Conservation (phyloP, 2,113 vertebrate species). For the Isurus oxyrinchus region DNA sequence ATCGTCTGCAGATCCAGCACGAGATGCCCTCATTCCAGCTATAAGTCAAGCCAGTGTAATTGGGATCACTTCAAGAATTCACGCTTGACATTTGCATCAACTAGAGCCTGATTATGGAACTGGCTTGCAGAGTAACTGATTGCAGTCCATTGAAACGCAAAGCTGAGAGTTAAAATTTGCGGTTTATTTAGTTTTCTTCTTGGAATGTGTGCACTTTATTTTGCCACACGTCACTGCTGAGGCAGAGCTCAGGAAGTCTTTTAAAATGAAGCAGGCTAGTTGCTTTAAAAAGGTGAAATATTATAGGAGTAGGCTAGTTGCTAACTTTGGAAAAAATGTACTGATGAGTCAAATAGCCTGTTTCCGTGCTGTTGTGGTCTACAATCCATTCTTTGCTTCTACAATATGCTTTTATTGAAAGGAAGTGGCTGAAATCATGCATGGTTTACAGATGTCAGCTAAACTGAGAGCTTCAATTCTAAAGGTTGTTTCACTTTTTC, state of each 20-base stretch:
- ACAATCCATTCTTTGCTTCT: background rate
- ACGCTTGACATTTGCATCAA: background rate
- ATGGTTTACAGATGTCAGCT: background rate
- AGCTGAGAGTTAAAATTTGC: background rate
- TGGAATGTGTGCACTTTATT: background rate
- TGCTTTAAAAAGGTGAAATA: background rate
- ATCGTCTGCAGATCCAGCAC: background rate
- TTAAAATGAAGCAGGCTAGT: background rate
- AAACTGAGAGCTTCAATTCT: background rate
- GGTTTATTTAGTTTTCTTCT: background rate
- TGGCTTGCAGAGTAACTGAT: background rate
- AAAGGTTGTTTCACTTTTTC: background rate
- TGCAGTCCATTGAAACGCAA: background rate
- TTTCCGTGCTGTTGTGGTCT: background rate
- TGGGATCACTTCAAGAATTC: background rate
- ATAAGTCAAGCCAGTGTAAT: background rate
- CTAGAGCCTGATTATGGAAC: background rate
- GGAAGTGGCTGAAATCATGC: background rate
- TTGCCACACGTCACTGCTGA: background rate
- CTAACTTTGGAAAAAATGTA: background rate
- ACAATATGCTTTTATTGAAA: background rate
- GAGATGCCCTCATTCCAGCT: background rate
- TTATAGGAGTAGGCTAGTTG: background rate
- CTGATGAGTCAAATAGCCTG: background rate
- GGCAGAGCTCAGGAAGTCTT: background rate